Percentiles rank a stretch among this genome's conserved stretches.
Evolutionary conservation across 2,113 vertebrate genomes (phyloP).

Genomic region (Mystacornis crossleyi): DNA sequence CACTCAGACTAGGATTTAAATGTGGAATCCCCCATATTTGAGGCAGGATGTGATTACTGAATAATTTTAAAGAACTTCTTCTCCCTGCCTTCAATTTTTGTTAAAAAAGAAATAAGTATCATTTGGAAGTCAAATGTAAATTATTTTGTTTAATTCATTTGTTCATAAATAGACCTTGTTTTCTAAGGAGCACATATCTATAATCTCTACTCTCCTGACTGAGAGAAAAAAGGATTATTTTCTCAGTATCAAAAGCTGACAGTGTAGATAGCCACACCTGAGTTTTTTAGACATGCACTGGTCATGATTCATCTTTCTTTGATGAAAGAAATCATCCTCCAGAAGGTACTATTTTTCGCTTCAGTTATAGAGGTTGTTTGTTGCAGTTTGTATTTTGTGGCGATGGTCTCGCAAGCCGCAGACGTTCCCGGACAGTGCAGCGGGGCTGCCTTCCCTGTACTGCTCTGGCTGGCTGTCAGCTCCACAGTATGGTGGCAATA

Average conservation of each 20-base stretch:
- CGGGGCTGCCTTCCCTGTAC: too few relatives aligned
- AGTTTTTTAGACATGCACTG: not conserved
- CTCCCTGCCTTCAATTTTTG: accelerated
- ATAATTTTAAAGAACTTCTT: not conserved
- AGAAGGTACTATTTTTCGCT: not conserved
- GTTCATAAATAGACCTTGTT: not conserved
- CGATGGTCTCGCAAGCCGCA: too few relatives aligned
- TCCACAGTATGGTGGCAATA: too few relatives aligned
- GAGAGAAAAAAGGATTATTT: not conserved
- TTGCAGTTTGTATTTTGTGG: too few relatives aligned
- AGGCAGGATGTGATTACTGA: not conserved
- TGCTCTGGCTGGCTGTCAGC: too few relatives aligned
- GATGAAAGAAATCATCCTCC: not conserved
- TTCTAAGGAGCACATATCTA: not conserved
- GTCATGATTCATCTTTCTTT: not conserved
- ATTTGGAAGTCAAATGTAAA: not conserved
- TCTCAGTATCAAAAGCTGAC: not conserved
- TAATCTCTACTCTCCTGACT: not conserved
- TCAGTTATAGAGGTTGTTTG: not conserved
- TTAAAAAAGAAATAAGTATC: not conserved
- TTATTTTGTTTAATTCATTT: not conserved
- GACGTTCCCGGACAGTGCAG: too few relatives aligned
- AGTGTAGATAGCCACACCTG: not conserved
- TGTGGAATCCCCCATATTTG: not conserved
- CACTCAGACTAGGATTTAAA: not conserved